Evolutionary conservation across 1,140 invertebrate genomes (phyloP), one percentile per base, ranked within the genome.

Genomic region (Cardiocondyla obscurior): DNA sequence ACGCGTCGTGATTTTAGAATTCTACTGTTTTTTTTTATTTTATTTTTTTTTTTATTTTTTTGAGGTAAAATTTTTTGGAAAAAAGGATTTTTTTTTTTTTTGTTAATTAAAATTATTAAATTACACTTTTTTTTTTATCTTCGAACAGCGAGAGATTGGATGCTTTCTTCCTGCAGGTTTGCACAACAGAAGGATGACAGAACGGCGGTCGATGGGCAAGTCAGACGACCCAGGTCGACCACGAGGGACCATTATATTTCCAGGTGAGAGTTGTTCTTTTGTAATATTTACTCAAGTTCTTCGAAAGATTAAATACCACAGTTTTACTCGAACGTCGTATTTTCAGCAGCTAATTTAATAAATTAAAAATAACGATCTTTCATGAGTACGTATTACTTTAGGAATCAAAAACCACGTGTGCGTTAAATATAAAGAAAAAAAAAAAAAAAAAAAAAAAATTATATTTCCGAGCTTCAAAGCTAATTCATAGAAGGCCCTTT

Each of bases 211-310:
- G 93, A 94, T 36, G 91, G 92, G 85, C 90, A 92, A 44, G 64
- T 62, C 19, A 91, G 92, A 84, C 85, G 91, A 90, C 69, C 88
- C 69, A 91, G 91, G 42, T 69, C 87, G 8, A 89, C 90, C 46
- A 87, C 88, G 73, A 94, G 90, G 89, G 93, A 94, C 88, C 92
- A 94, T 82, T 93, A 94, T 51, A 93, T 90, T 64, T 92, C 92
- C 36, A 93, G 93, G 93, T 94, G 36, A 83, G 36, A 25, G 33
- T 53, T 19, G 5, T 28, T 8, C 42, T 44, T 33, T 0, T 12
- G n/a, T 19, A 22, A 36, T 36, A 62, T 3, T 16, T 49, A 76
- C 7, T 28, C 16, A 46, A n/a, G 2, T 4, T 62, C n/a, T 36
- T 1, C 1, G 6, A n/a, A 46, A 33, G 19, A 10, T 49, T 12